Evolutionary conservation across 1,140 invertebrate genomes (phyloP), one percentile per base, ranked within the genome.

Genomic region (Rhizoglyphus robini): DNA sequence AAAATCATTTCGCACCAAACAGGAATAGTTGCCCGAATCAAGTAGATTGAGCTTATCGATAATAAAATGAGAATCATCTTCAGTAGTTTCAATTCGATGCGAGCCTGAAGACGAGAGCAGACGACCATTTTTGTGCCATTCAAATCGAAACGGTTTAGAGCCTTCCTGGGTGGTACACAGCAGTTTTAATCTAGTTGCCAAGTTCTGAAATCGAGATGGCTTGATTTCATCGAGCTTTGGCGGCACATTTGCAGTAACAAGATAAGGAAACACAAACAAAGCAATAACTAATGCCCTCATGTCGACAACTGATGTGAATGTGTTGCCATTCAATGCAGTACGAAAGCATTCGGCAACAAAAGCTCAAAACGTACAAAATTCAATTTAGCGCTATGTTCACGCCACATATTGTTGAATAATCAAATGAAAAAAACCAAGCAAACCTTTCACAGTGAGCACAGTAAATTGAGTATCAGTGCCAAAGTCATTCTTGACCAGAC

Each of bases 401-500:
- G 5, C 25, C 57, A 5, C 5, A 59, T 38, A 34, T 59, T 29
- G 25, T 4, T 4, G 5, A 59, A 59, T 8, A 11, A 59, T 27
- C 30, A 59, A 34, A 4, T 31, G 23, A 11, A 59, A 59, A 59
- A 5, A 8, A 15, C 18, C 18, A 49, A 11, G 5, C 47, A 59
- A 30, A 59, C 57, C 57, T 59, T 59, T 59, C 18, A 54, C 51
- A 54, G 31, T 54, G 20, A 54, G 23, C 8, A 54, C 20, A 11
- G 51, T 54, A 11, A 20, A 34, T 38, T 59, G 8, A 4, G 85
- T 88, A 72, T 93, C 90, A 69, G 88, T 86, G 34, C 91, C 91
- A 75, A 90, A 92, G 13, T 87, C 84, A 77, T 96, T 96, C 74
- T 90, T 88, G 4, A 93, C 92, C 68, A 86, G 82, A 75, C 92